Percentiles rank a stretch among this genome's conserved stretches.
Conservation (phyloP, 1,140 invertebrate species). For the Hylaeus anthracinus region DNA sequence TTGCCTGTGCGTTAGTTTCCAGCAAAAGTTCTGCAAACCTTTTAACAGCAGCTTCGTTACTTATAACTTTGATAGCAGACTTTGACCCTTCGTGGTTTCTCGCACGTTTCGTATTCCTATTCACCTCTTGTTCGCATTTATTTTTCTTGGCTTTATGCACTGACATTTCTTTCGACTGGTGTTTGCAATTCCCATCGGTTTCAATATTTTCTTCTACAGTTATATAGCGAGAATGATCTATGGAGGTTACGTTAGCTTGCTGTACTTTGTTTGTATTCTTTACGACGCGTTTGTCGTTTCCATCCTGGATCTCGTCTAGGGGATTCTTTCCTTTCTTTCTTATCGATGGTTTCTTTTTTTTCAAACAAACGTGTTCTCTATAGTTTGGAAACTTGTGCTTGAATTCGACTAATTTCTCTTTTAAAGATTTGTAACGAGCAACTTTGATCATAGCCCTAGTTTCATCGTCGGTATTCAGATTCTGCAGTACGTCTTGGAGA, state of each 20-base stretch:
- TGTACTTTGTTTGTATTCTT: neutral
- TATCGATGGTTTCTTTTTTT: slow-evolving; percentile 46
- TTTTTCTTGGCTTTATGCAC: neutral
- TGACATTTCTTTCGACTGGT: neutral
- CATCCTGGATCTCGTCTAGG: neutral
- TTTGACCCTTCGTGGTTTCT: neutral
- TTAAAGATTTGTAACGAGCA: slow-evolving; percentile 62
- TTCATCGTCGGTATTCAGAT: slow-evolving; percentile 44
- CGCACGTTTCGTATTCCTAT: neutral
- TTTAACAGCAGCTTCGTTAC: slow-evolving; percentile 67
- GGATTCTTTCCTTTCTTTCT: slow-evolving; percentile 42
- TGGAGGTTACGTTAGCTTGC: too few relatives aligned
- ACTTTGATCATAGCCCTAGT: slow-evolving; percentile 66
- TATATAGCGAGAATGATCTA: too few relatives aligned
- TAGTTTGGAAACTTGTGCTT: slow-evolving; percentile 74
- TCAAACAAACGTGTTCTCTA: slow-evolving; percentile 51
- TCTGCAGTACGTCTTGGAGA: slow-evolving; percentile 62
- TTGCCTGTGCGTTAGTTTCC: slow-evolving; percentile 25
- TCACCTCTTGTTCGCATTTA: neutral
- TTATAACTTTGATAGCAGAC: neutral
- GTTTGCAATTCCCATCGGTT: slow-evolving; percentile 6
- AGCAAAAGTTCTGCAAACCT: slow-evolving; percentile 66
- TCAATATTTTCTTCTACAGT: neutral
- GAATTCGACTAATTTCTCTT: slow-evolving; percentile 64
- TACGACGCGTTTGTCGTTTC: neutral